Conservation (phyloP, 2,797 vertebrate species). For the Tympanoctomys barrerae region DNA sequence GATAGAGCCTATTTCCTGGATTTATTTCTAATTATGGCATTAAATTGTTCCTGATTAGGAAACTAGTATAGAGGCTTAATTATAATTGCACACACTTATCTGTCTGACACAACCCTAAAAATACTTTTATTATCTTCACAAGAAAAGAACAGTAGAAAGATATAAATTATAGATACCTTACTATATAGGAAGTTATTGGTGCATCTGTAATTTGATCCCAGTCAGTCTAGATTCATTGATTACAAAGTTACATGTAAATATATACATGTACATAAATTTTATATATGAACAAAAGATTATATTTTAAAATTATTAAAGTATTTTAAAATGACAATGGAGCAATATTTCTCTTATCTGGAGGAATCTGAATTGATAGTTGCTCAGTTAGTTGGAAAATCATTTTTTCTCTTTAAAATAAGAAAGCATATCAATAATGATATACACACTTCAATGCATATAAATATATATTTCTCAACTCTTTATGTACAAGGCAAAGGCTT, state of each 20-base stretch:
- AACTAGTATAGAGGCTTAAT: slow-evolving; percentile 23
- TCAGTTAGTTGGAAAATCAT: slow-evolving; percentile 24
- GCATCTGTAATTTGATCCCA: neutral
- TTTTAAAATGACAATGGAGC: slow-evolving; percentile 10
- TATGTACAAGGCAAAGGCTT: neutral
- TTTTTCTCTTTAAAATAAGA: neutral
- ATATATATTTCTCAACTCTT: slow-evolving; percentile 21
- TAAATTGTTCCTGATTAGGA: slow-evolving; percentile 25
- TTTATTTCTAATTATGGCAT: slow-evolving; percentile 36
- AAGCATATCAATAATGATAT: slow-evolving; percentile 31
- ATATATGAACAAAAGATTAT: neutral
- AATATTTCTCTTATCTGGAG: neutral
- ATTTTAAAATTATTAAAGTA: neutral
- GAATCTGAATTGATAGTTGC: neutral
- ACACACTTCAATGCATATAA: neutral
- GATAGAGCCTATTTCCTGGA: neutral
- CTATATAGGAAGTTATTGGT: neutral
- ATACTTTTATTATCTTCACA: slow-evolving; percentile 9
- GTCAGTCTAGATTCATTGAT: neutral
- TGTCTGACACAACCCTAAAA: neutral
- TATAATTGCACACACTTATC: slow-evolving; percentile 6
- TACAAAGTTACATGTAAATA: neutral
- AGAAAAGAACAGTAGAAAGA: slow-evolving; percentile 11
- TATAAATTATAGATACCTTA: neutral
- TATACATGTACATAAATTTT: neutral